A percentile compares a stretch with the other conserved stretches of the same genome.
These are phyloP conservation scores for Chromis chromis DNA, from an alignment of 2,797 vertebrate species.

Conservation along the genomic window DNA sequence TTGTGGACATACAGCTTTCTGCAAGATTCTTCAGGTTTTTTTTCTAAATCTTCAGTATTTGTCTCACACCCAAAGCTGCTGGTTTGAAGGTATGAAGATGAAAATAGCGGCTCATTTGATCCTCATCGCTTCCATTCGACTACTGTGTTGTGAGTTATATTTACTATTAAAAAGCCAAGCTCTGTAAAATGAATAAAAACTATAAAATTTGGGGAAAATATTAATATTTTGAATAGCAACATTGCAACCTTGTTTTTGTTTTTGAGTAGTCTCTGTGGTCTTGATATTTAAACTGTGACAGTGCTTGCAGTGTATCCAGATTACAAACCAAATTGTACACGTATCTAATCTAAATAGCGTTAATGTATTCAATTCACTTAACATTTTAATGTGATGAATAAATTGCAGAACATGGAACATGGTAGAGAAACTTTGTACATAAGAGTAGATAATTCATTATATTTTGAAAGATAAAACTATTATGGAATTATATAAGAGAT, in stretches of 20 bases:
- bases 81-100: slow-evolving; percentile 60
- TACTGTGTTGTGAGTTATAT: slow-evolving; percentile 59
- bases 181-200: slow-evolving; percentile 56
- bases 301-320: slow-evolving; percentile 72
- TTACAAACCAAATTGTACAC: slow-evolving; percentile 75
- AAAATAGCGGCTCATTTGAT: slow-evolving; percentile 57
- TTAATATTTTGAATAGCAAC: slow-evolving; percentile 75
- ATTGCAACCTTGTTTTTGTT: slow-evolving; percentile 68
- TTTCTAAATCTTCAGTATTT: slow-evolving; percentile 37
- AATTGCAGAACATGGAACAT: slow-evolving; percentile 74
- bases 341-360: slow-evolving; percentile 76
- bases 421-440: slow-evolving; percentile 86
- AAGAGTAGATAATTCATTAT: slow-evolving; percentile 79
- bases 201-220: slow-evolving; percentile 50
- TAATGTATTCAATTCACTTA: slow-evolving; percentile 72
- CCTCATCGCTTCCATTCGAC: slow-evolving; percentile 54
- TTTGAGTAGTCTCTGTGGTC: slow-evolving; percentile 79
- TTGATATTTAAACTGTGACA: slow-evolving; percentile 78
- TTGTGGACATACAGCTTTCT: slow-evolving; percentile 53
- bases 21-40: slow-evolving; percentile 26
- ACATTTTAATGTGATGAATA: slow-evolving; percentile 73
- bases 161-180: slow-evolving; percentile 52
- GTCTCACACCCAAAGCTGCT: slow-evolving; percentile 54
- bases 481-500: slow-evolving; percentile 52
- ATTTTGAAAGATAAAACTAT: slow-evolving; percentile 77